Base-by-base conservation (phyloP, 2,888 invertebrate genomes). In the Dastarcus helophoroides region DNA sequence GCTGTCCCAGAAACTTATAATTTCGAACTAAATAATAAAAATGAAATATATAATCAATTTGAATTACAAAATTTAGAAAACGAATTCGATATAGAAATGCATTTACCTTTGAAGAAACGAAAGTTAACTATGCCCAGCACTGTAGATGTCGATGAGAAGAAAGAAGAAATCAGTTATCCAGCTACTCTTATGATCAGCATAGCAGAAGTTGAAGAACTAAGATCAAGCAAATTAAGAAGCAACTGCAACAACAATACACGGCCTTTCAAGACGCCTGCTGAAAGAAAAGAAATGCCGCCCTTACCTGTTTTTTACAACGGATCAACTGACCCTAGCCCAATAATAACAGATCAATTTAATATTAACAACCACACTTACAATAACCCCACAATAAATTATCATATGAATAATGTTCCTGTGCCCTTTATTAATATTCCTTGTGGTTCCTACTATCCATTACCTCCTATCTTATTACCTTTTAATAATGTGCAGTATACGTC, bases 121-220 rank as follows among this genome's bases (percentile, higher is more conserved):
- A 47, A 51, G 34, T 42, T 50, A 24, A 44, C 53, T 1, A 42
- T 52, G 8, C 36, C 34, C n/a, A 27, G n/a, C 14, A 29, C 33
- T 22, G 39, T 41, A 22, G 22, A 34, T 12, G 21, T 17, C 8
- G 36, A 39, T 13, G 43, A 39, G 43, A 31, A 36, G 22, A 39
- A 38, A 26, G 47, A 51, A 29, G 52, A 54, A 36, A 50, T 56
- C n/a, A 57, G 57, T 33, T 60, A 60, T 45, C 60, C 60, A 7
- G 53, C 58, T 8, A 54, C 51, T 6, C 56, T 55, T 3, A 59
- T 60, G 54, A 53, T 60, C 11, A 58, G 56, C 35, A 60, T 60
- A 22, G 58, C 59, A 3, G 58, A 60, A 40, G 40, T 60, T 5
- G 53, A 56, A 40, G 51, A 47, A 15, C 37, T 51, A 15, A 35